These are phyloP conservation scores for Reinhardtius hippoglossoides DNA, from an alignment of 2,113 vertebrate species.

Conservation along the genomic window DNA sequence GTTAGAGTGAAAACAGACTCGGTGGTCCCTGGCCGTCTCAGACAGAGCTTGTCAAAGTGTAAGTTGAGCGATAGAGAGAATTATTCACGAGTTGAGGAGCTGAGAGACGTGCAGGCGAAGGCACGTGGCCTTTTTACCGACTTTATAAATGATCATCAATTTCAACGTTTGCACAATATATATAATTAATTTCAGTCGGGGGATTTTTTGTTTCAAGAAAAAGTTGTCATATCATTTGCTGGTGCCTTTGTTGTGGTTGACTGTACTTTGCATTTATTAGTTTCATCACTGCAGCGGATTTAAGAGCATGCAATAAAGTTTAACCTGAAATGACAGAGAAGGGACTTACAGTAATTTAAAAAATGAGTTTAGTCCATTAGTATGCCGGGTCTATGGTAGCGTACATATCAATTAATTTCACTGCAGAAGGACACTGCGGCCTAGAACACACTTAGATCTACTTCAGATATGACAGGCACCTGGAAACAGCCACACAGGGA, in stretches of 20 bases:
- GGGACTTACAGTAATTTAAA: conserved; percentile 55
- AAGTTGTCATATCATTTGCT: neutral
- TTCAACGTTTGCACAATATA: too few species aligned
- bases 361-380: conserved; percentile 72
- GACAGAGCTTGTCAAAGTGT: neutral
- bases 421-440: conserved; percentile 64
- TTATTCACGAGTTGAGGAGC: neutral
- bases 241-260: neutral
- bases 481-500: conserved; percentile 61
- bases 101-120: neutral
- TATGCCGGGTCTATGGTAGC: conserved; percentile 59
- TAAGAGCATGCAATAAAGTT: conserved; percentile 61
- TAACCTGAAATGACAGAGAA: conserved; percentile 60
- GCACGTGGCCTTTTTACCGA: too few species aligned
- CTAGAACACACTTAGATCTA: conserved; percentile 56
- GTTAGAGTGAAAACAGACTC: neutral
- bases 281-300: conserved; percentile 58
- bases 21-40: neutral
- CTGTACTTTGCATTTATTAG: conserved; percentile 40
- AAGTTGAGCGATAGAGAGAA: neutral
- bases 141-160: too few species aligned
- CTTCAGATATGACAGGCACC: conserved; percentile 71
- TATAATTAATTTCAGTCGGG: too few species aligned
- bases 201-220: neutral
- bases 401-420: conserved; percentile 70